These are phyloP conservation scores for Cercocebus atys DNA, from an alignment of 2,113 vertebrate genomes.

Conservation along the genomic window DNA sequence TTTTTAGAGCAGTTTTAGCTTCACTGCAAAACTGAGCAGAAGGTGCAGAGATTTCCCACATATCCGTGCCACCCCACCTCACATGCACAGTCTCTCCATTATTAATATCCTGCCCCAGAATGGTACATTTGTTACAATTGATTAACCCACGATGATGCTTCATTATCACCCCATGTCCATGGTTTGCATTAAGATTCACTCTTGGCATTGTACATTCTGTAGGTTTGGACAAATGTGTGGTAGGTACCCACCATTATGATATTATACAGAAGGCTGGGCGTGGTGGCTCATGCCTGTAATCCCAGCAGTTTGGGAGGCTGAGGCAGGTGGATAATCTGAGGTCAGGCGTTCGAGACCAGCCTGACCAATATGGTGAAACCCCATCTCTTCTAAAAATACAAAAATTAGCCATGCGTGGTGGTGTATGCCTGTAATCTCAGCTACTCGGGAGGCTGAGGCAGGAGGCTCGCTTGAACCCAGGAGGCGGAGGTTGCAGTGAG, in stretches of 20 bases:
- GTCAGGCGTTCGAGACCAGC: too few species aligned
- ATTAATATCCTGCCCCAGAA: not conserved
- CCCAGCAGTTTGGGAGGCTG: too few species aligned
- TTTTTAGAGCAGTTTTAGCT: not conserved
- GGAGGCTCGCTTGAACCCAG: too few species aligned
- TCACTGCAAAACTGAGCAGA: not conserved
- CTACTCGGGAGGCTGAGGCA: too few species aligned
- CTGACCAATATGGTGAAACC: too few species aligned
- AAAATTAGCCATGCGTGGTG: too few species aligned
- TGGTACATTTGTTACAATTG: not conserved
- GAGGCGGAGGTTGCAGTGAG: too few species aligned
- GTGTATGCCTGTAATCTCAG: too few species aligned
- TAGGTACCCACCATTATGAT: not conserved
- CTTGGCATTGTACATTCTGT: not conserved
- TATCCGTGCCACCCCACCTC: not conserved
- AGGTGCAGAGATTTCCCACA: not conserved
- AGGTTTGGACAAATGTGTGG: not conserved
- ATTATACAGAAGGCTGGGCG: not conserved
- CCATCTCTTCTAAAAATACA: too few species aligned
- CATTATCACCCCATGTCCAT: not conserved
- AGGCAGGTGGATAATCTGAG: too few species aligned
- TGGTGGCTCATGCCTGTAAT: too few species aligned
- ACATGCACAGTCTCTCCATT: not conserved
- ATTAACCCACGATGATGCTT: not conserved
- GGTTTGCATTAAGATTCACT: not conserved